Evolutionary conservation across 2,888 invertebrate genomes (phyloP), one percentile per base, ranked within the genome.

Genomic region (Chrysolina americana): DNA sequence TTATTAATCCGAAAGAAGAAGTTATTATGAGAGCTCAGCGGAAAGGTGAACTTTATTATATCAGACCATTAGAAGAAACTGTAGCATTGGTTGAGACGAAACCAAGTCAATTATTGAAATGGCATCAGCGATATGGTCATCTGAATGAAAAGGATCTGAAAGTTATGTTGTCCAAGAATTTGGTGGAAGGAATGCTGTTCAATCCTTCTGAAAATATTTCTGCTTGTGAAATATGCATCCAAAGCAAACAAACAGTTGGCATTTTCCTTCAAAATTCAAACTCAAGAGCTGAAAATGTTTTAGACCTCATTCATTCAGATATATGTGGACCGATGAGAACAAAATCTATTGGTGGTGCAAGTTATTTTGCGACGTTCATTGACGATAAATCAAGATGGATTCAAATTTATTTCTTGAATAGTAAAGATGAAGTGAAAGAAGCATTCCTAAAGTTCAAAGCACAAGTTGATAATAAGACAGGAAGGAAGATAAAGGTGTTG

Each of bases 271-370:
- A 56, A 56, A 10, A 56, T n/a, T 44, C 44, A 44, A 44, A 13
- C 15, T 15, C 44, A 8, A 44, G 44, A 44, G 15, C 13, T 15
- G 44, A 44, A 44, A 2, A 44, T 56, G 59, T 56, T n/a, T 56
- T 56, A 19, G 21, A 56, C 9, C 59, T 56, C 21, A 56, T 56
- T 9, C 59, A 56, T 23, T 56, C 59, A 6, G 59, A 56, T 9
- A 56, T 36, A n/a, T 56, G 19, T 56, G 59, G 59, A 21, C 59
- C 59, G n/a, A 56, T 56, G 59, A 56, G 59, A 56, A 15, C 59
- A 17, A 56, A 56, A 56, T 56, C 59, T 2, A 6, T 56, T 19
- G 19, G 59, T 56, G 59, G 59, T 19, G 47, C 47, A 15, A 2
- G 47, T 47, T 47, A 47, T 47, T 47, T 47, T n/a, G 47, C 47